Conservation (phyloP, 2,888 invertebrate genomes). For the Xestia ashworthii region DNA sequence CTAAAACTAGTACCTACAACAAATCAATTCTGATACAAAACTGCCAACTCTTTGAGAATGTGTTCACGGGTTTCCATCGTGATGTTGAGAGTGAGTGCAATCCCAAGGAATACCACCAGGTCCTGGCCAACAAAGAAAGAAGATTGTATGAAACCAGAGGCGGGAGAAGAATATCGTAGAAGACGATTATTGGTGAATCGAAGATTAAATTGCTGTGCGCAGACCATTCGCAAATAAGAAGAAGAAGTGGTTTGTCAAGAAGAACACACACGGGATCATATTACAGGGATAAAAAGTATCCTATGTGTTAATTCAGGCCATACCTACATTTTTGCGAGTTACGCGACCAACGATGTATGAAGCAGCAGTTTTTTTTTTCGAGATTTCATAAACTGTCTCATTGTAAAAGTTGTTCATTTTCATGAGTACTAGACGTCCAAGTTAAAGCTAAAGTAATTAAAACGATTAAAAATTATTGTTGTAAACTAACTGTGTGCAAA, state of each 20-base stretch:
- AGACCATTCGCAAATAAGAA: not conserved
- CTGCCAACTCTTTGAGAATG: not conserved
- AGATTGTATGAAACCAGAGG: not conserved
- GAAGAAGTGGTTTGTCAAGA: not conserved
- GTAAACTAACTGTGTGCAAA: too few species aligned
- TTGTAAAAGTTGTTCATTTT: too few species aligned
- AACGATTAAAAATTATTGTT: too few species aligned
- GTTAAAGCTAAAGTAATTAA: too few species aligned
- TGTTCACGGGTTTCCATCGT: not conserved
- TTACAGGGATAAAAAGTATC: too few species aligned
- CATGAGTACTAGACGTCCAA: too few species aligned
- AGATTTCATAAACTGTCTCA: too few species aligned
- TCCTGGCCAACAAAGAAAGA: conserved; percentile 4
- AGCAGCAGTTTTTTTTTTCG: too few species aligned
- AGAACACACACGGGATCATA: too few species aligned
- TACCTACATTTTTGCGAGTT: too few species aligned
- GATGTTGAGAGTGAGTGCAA: not conserved
- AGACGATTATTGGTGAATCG: not conserved
- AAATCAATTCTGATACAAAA: not conserved
- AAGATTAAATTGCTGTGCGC: not conserved
- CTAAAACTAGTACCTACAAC: not conserved
- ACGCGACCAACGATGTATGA: too few species aligned
- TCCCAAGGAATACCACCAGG: not conserved
- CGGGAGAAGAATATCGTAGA: not conserved
- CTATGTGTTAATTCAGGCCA: too few species aligned